A percentile compares a stretch with the other conserved stretches of the same genome.
phyloP scores from a whole-genome alignment of 2,797 vertebrate species.

The Varecia variegata region DNA sequence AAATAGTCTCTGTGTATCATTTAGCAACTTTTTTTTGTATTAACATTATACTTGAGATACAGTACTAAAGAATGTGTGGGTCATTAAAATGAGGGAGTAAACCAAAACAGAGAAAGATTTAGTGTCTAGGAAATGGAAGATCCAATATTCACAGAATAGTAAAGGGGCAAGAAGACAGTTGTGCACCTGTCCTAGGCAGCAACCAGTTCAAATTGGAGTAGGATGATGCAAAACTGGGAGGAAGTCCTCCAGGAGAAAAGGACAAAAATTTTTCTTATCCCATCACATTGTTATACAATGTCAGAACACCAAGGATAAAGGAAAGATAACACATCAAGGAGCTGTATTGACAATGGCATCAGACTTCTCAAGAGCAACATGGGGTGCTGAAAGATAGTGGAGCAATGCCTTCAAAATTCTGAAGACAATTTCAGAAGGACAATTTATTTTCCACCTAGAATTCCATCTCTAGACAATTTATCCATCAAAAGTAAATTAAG shows the following conservation, averaged over 20 bases:
- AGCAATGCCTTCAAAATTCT: neutral
- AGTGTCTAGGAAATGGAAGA: neutral
- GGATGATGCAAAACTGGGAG: neutral
- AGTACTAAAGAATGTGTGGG: neutral
- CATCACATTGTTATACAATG: neutral
- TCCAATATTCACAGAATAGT: neutral
- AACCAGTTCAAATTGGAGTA: neutral
- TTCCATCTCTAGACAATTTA: neutral
- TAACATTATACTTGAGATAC: neutral
- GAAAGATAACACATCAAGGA: neutral
- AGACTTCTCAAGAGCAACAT: neutral
- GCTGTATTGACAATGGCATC: too few relatives aligned
- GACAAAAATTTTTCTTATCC: neutral
- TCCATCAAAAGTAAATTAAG: neutral
- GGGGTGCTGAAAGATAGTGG: neutral
- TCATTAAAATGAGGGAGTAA: neutral
- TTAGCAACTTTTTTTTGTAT: neutral
- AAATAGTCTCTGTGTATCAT: neutral
- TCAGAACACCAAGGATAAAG: neutral
- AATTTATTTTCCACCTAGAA: neutral
- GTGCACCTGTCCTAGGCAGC: neutral
- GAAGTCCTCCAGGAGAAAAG: neutral
- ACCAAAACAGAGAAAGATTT: neutral
- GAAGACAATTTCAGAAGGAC: too few relatives aligned
- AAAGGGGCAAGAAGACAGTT: neutral